phyloP scores from a whole-genome alignment of 2,113 vertebrate genomes.

The Hemibagrus wyckioides region DNA sequence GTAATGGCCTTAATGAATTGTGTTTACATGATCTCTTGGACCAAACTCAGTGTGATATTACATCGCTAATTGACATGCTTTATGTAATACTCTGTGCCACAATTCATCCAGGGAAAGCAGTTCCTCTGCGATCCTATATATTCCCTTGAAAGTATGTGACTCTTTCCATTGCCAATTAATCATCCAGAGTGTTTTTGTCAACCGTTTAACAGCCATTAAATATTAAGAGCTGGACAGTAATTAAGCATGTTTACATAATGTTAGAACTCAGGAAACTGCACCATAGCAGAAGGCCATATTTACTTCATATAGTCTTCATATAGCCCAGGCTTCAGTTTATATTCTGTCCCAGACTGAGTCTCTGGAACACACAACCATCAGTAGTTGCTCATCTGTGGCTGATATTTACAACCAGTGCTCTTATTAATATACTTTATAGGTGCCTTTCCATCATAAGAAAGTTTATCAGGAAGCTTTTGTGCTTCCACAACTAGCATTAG shows the following conservation, averaged over 20 bases:
- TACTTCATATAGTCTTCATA: background rate
- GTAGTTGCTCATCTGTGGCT: background rate
- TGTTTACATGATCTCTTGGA: slow-evolving; percentile 29
- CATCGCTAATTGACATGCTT: background rate
- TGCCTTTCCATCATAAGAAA: background rate
- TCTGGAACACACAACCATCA: background rate
- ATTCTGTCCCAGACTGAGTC: background rate
- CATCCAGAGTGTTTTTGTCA: background rate
- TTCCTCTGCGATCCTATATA: background rate
- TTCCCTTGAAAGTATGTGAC: background rate
- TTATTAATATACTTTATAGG: slow-evolving; percentile 8
- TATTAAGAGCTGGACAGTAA: background rate
- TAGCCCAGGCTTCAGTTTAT: background rate
- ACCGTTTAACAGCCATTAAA: background rate
- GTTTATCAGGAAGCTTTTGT: background rate
- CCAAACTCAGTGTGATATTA: background rate
- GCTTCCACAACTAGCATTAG: background rate
- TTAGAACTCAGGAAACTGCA: slow-evolving; percentile 10
- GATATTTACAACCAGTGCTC: background rate
- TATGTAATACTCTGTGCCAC: background rate
- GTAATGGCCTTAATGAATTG: background rate
- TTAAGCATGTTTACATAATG: slow-evolving; percentile 31
- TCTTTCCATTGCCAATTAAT: background rate
- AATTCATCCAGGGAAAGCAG: background rate
- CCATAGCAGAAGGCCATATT: background rate